A percentile compares a stretch with the other conserved stretches of the same genome.
Conservation (phyloP, 2,888 invertebrate genomes). For the Cryptus viduatorius region DNA sequence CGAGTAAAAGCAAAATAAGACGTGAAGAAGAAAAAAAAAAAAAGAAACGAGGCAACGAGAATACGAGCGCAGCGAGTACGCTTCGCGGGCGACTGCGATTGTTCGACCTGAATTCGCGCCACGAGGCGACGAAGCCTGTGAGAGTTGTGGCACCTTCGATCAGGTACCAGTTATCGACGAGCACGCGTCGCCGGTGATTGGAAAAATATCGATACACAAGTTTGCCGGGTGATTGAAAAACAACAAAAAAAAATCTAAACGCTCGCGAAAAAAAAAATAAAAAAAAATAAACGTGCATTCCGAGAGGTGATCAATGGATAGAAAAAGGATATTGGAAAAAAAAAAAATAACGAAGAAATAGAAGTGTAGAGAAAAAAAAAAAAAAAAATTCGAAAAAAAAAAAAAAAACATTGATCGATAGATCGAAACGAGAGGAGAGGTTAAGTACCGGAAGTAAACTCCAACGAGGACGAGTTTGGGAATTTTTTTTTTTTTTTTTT, state of each 20-base stretch:
- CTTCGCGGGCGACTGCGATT: conserved; percentile 47
- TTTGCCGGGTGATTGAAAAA: neutral
- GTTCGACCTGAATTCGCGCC: conserved; percentile 68
- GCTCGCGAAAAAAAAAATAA: neutral
- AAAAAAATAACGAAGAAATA: neutral
- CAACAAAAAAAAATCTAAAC: neutral
- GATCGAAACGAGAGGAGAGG: neutral
- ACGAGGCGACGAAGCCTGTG: conserved; percentile 51
- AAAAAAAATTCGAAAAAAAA: neutral
- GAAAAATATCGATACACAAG: conserved; percentile 48
- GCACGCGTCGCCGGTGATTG: conserved; percentile 40
- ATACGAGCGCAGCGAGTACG: conserved; percentile 29
- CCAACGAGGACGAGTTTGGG: neutral
- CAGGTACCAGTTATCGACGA: conserved; percentile 43
- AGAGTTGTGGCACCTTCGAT: conserved; percentile 55
- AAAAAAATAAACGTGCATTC: neutral
- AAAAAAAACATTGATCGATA: neutral
- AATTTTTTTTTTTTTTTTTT: neutral
- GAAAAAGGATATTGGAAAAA: neutral
- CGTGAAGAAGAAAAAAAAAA: conserved; percentile 6
- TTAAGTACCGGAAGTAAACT: neutral
- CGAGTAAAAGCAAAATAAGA: conserved; percentile 15
- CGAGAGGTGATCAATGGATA: neutral
- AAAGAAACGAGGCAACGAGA: conserved; percentile 43
- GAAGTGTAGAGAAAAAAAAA: neutral